These are phyloP conservation scores for Laupala kohalensis DNA, from an alignment of 1,140 invertebrate species.

Conservation along the genomic window DNA sequence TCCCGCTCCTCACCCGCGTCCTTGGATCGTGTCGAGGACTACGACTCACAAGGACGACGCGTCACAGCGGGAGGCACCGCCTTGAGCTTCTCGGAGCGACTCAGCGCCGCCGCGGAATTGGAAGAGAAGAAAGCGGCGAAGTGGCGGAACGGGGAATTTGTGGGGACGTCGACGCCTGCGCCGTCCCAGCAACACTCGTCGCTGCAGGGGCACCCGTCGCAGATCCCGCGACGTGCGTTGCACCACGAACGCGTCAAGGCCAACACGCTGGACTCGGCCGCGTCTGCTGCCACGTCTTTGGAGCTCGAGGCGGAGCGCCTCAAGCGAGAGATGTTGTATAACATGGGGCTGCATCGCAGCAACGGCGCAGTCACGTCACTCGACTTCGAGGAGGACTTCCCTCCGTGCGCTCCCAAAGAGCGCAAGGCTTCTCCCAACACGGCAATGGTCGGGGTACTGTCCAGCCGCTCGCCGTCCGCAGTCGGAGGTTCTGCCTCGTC, in stretches of 20 bases:
- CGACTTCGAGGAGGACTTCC: constrained; percentile 1
- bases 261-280: constrained; percentile 7
- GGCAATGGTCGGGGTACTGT: constrained; percentile 18
- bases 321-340: background rate
- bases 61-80: background rate
- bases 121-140: constrained; percentile 6
- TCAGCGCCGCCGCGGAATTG: background rate
- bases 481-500: constrained; percentile 25
- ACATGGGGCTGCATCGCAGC: background rate
- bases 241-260: constrained; percentile 6
- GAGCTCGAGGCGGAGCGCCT: background rate
- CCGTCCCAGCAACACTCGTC: background rate
- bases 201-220: constrained; percentile 6
- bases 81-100: background rate
- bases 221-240: constrained; percentile 6
- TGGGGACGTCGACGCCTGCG: too few species aligned
- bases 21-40: constrained; percentile 22
- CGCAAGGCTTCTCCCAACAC: constrained; percentile 30
- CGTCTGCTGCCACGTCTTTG: constrained; percentile 3
- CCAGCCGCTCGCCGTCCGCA: constrained; percentile 26
- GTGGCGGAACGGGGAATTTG: constrained; percentile 5
- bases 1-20: constrained; percentile 23
- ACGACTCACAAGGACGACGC: background rate
- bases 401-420: constrained; percentile 17
- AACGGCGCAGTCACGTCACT: constrained; percentile 8